A percentile compares a stretch with the other conserved stretches of the same genome.
These are phyloP conservation scores for Gerris buenoi DNA, from an alignment of 1,140 invertebrate species.

Conservation along the genomic window DNA sequence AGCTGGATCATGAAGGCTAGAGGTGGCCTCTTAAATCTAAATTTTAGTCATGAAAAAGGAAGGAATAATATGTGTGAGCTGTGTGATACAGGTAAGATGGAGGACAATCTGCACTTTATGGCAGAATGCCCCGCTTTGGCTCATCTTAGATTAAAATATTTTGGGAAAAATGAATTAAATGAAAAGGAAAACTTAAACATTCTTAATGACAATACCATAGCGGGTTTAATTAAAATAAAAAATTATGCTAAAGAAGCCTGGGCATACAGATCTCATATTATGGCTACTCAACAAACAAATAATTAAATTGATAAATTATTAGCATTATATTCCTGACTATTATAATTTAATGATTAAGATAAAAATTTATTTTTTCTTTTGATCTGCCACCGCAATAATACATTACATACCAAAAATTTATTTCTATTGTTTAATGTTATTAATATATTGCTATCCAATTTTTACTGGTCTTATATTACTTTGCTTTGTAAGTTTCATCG, in stretches of 20 bases:
- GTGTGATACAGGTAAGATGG: neutral
- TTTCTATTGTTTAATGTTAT: too few relatives aligned
- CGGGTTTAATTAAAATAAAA: neutral
- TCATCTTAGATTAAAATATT: neutral
- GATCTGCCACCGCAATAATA: too few relatives aligned
- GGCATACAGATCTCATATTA: too few relatives aligned
- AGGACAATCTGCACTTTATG: neutral
- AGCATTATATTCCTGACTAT: too few relatives aligned
- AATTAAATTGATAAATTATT: too few relatives aligned
- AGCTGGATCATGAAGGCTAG: neutral
- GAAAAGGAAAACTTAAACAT: neutral
- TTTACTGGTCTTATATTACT: too few relatives aligned
- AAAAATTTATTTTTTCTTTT: too few relatives aligned
- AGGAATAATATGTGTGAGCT: neutral
- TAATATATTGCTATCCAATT: too few relatives aligned
- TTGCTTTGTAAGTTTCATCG: too few relatives aligned
- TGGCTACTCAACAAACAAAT: too few relatives aligned
- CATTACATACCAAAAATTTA: too few relatives aligned
- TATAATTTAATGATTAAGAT: too few relatives aligned
- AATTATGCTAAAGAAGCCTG: neutral
- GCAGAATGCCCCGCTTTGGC: neutral
- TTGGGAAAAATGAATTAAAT: neutral
- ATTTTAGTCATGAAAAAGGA: neutral
- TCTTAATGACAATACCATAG: neutral
- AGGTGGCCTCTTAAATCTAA: neutral